Evolutionary conservation across 2,797 vertebrate genomes (phyloP).

Genomic region (Cygnus olor): DNA sequence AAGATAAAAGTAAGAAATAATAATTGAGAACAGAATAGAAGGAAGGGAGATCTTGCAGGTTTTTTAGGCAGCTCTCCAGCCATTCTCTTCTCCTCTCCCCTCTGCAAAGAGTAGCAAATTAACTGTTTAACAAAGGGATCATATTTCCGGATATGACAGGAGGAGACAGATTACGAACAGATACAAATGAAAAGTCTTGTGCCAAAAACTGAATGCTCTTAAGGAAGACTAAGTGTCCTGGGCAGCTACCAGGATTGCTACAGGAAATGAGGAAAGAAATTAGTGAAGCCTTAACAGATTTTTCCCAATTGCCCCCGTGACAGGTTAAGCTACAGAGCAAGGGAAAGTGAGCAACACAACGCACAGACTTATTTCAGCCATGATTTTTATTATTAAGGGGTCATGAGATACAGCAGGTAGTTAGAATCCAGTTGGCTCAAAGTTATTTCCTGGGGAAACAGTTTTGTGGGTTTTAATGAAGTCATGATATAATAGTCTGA

Average conservation of each 20-base stretch:
- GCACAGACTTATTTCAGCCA: constrained; percentile 5
- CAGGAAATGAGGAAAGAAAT: constrained; percentile 69
- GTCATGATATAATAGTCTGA: constrained; percentile 18
- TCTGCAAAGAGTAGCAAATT: constrained; percentile 11
- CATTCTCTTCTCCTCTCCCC: neutral
- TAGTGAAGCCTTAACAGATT: constrained; percentile 36
- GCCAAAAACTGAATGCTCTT: constrained; percentile 62
- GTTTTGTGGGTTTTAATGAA: constrained; percentile 59
- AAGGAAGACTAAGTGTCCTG: constrained; percentile 67
- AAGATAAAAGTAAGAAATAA: neutral
- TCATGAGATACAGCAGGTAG: constrained; percentile 43
- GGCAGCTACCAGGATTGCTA: constrained; percentile 36
- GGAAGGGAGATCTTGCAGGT: neutral
- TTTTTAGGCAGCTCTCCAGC: neutral
- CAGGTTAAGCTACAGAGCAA: constrained; percentile 28
- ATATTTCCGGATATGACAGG: constrained; percentile 69
- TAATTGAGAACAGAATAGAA: neutral
- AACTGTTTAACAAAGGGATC: constrained; percentile 61
- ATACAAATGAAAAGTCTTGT: constrained; percentile 69
- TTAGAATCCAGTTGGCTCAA: constrained; percentile 23
- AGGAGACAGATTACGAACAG: constrained; percentile 70
- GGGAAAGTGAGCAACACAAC: neutral
- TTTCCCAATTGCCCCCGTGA: constrained; percentile 29
- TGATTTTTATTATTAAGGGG: constrained; percentile 33
- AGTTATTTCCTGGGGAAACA: constrained; percentile 54